Percentiles rank a stretch among this genome's conserved stretches.
phyloP scores from a whole-genome alignment of 37 sponge, comb jelly and placozoan genomes.

The Chondrilla cf. caribensis region DNA sequence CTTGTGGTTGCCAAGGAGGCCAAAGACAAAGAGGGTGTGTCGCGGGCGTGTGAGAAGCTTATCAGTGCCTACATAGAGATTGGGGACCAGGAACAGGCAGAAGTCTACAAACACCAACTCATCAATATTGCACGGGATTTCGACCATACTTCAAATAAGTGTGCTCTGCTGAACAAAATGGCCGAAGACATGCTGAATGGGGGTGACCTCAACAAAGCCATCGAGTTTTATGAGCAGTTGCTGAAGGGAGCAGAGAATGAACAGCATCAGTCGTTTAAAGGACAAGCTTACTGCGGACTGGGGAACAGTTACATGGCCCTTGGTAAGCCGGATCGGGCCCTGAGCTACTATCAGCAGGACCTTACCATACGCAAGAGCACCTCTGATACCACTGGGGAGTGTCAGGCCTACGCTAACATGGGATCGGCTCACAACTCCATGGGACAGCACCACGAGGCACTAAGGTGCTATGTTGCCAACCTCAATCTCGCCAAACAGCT shows the following conservation, averaged over 20 bases:
- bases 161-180: slow-evolving; percentile 76
- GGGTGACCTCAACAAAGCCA: slow-evolving; percentile 69
- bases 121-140: slow-evolving; percentile 67
- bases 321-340: slow-evolving; percentile 75
- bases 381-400: slow-evolving; percentile 62
- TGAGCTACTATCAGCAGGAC: slow-evolving; percentile 76
- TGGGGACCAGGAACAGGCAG: slow-evolving; percentile 81
- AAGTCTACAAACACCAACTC: slow-evolving; percentile 69
- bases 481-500: slow-evolving; percentile 72
- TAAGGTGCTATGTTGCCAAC: slow-evolving; percentile 69
- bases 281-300: slow-evolving; percentile 76
- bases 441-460: slow-evolving; percentile 58
- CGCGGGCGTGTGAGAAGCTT: slow-evolving; percentile 76
- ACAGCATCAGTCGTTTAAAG: slow-evolving; percentile 82
- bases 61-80: slow-evolving; percentile 57
- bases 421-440: slow-evolving; percentile 75
- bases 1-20: slow-evolving; percentile 80
- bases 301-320: slow-evolving; percentile 65
- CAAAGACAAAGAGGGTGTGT: slow-evolving; percentile 83
- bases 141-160: slow-evolving; percentile 65
- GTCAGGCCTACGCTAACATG: slow-evolving; percentile 75
- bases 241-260: slow-evolving; percentile 81
- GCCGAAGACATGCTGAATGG: slow-evolving; percentile 70
- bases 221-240: slow-evolving; percentile 76
- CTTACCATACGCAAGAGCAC: slow-evolving; percentile 54